Conservation (phyloP, 2,113 vertebrate species). For the Protobothrops mucrosquamatus region DNA sequence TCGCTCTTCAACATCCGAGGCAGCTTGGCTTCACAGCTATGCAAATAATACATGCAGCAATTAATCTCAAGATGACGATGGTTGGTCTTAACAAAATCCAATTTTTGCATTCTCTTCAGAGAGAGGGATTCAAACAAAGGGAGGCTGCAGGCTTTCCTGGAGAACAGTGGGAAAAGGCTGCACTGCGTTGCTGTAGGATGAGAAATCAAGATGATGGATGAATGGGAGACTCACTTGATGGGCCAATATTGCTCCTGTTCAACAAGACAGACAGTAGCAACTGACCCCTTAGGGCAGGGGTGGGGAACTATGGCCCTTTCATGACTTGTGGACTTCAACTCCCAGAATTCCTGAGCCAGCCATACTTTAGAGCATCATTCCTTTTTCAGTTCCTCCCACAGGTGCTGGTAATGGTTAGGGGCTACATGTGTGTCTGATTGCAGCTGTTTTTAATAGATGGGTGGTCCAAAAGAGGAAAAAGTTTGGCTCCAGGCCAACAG, state of each 20-base stretch:
- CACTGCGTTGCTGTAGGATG: background rate
- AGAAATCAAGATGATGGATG: background rate
- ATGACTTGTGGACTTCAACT: background rate
- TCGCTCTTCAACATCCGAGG: background rate
- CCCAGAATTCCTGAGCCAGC: background rate
- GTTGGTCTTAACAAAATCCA: background rate
- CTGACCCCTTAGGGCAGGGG: background rate
- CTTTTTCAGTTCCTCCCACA: background rate
- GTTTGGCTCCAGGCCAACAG: background rate
- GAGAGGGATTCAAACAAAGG: background rate
- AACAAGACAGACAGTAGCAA: background rate
- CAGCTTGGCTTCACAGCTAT: background rate
- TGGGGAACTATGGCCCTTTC: background rate
- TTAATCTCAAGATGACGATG: background rate
- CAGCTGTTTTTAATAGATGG: background rate
- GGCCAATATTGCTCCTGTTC: background rate
- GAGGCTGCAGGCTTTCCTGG: background rate
- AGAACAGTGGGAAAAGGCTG: background rate
- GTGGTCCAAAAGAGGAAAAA: background rate
- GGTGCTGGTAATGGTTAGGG: background rate
- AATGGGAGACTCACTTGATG: background rate
- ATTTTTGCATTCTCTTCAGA: background rate
- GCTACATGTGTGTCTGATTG: background rate
- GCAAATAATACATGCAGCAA: slow-evolving; percentile 12
- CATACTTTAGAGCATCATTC: background rate